These are phyloP conservation scores for Sander vitreus DNA, from an alignment of 2,113 vertebrate species.

Conservation along the genomic window DNA sequence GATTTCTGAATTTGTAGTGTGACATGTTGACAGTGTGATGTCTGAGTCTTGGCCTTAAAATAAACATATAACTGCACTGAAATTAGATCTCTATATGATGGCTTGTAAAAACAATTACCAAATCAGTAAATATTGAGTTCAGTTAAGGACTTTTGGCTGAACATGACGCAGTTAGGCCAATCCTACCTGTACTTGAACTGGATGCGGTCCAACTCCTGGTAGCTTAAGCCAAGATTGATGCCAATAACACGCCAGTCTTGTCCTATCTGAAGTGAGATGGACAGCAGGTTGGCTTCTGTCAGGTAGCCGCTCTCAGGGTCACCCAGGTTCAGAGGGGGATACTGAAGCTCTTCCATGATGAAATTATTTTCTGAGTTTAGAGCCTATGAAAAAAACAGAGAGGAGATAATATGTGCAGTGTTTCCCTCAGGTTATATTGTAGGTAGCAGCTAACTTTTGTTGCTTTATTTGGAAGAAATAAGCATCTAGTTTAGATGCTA, in stretches of 20 bases:
- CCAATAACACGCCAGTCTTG: constrained; percentile 92
- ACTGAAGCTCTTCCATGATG: constrained; percentile 61
- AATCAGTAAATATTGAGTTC: background rate
- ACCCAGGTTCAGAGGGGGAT: constrained; percentile 91
- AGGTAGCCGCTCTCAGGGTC: constrained; percentile 94
- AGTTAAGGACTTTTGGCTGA: background rate
- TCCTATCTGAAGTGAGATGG: constrained; percentile 90
- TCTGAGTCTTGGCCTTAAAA: background rate
- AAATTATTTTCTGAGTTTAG: constrained; percentile 72
- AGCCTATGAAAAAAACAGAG: constrained; percentile 61
- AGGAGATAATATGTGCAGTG: background rate
- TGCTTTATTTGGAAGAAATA: background rate
- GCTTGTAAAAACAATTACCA: background rate
- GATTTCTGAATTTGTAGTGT: background rate
- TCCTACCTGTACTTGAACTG: constrained; percentile 88
- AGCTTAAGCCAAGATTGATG: constrained; percentile 90
- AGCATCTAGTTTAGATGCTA: background rate
- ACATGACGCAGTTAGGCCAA: background rate
- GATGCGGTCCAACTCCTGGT: constrained; percentile 89
- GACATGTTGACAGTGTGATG: background rate
- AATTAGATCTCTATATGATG: background rate
- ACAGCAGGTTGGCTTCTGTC: constrained; percentile 93
- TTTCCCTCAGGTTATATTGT: background rate
- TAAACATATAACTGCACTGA: background rate
- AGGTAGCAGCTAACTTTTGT: background rate